Conservation (phyloP, 2,113 vertebrate genomes). For the Ahaetulla prasina region DNA sequence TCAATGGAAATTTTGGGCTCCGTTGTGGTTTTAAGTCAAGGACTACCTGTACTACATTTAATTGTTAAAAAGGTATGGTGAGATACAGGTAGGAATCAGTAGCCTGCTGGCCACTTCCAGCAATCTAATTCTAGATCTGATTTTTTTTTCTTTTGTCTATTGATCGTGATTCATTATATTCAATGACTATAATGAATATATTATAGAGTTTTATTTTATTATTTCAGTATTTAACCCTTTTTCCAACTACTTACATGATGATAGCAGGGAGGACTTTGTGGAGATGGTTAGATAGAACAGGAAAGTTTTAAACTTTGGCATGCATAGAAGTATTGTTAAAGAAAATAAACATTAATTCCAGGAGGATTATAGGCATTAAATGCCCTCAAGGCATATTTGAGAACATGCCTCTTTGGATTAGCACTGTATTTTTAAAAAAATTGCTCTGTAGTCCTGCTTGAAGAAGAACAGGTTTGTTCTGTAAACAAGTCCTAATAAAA, state of each 20-base stretch:
- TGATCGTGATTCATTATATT: background rate
- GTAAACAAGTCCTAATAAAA: slow-evolving; percentile 36
- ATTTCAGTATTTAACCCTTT: background rate
- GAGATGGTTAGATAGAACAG: background rate
- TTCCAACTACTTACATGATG: background rate
- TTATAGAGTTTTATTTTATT: background rate
- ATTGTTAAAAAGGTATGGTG: background rate
- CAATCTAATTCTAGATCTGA: background rate
- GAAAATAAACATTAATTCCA: slow-evolving; percentile 26
- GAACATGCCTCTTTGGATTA: slow-evolving; percentile 9
- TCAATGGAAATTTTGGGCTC: background rate
- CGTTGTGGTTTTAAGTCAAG: background rate
- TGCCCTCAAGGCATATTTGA: slow-evolving; percentile 26
- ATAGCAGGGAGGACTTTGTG: slow-evolving; percentile 26
- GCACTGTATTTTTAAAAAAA: slow-evolving; percentile 15
- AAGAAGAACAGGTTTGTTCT: slow-evolving; percentile 62
- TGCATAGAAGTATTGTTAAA: slow-evolving; percentile 11
- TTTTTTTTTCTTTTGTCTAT: background rate
- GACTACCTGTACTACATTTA: background rate
- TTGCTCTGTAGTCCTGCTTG: slow-evolving; percentile 23
- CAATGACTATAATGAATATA: too few species aligned
- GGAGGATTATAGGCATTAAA: slow-evolving; percentile 15
- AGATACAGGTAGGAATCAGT: background rate
- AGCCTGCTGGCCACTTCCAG: background rate
- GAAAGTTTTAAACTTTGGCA: background rate